These are phyloP conservation scores for Carapus acus DNA, from an alignment of 2,797 vertebrate species.

Conservation along the genomic window DNA sequence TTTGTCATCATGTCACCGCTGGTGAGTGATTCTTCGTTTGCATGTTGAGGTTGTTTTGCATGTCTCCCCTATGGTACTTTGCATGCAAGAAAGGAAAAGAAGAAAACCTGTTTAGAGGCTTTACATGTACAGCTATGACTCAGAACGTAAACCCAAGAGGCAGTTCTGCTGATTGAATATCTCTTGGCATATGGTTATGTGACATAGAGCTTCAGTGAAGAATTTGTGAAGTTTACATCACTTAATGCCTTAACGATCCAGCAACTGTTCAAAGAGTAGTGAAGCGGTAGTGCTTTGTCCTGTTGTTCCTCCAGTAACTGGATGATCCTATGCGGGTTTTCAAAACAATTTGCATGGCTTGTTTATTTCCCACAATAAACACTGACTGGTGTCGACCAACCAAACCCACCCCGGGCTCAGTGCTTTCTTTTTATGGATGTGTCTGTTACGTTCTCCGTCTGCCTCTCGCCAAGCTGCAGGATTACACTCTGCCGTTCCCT, in stretches of 20 bases:
- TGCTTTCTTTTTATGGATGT: conserved; percentile 17
- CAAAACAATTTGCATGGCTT: conserved; percentile 52
- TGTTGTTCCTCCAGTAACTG: conserved; percentile 54
- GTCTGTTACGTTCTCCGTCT: conserved; percentile 1
- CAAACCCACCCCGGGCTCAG: conserved; percentile 13
- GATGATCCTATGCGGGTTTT: conserved; percentile 47
- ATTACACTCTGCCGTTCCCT: background rate
- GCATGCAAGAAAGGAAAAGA: too few species aligned
- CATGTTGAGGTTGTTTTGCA: too few species aligned
- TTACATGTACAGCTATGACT: too few species aligned
- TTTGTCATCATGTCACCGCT: too few species aligned
- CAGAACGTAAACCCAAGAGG: too few species aligned
- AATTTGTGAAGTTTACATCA: conserved; percentile 10
- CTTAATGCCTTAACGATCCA: conserved; percentile 30
- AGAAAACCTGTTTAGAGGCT: too few species aligned
- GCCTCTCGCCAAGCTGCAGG: background rate
- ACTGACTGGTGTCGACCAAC: conserved; percentile 44
- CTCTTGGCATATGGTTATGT: background rate
- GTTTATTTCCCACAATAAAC: conserved; percentile 47
- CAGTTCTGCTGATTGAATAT: background rate
- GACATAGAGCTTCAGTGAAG: conserved; percentile 25
- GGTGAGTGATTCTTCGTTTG: too few species aligned
- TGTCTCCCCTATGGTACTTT: too few species aligned
- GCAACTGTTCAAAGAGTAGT: conserved; percentile 62
- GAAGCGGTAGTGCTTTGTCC: conserved; percentile 65